Base-by-base conservation (phyloP, 1,140 invertebrate species). In the Anthonomus grandis region DNA sequence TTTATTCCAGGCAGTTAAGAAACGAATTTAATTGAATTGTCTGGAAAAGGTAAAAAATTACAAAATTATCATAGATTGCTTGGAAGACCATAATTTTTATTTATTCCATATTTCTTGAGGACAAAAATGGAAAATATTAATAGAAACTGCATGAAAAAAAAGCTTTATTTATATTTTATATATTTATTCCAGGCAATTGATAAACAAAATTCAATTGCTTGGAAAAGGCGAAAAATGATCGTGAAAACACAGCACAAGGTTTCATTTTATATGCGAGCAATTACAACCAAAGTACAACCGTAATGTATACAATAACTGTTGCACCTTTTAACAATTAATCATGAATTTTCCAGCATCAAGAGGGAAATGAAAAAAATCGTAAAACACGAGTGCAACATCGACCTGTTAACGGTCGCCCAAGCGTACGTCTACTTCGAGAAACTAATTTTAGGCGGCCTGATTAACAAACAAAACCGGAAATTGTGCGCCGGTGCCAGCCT, bases 391-490 rank as follows among this genome's bases (percentile, higher is more conserved):
- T 86, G 84, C 67, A 86, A 85, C 59, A 80, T 89, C 59, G 95
- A 98, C 77, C 76, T 96, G 34, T 76, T 97, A 55, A 95, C 91
- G 8, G 91, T 97, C 15, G 94, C 95, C 24, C 93, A 95, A 77
- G 89, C 94, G 0, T 97, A 97, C 74, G 95, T 98, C 21, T 97
- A 95, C 75, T 98, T 97, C 79, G 95, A 98, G 75, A 96, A 96
- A 70, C 78, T 98, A 4, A 95, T 97, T 68, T 76, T 98, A 31
- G 86, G 87, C 55, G 92, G 91, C 71, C 75, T 96, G 27, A 92
- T 98, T 12, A 96, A 93, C 64, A 98, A 98, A 76, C 86, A 90
- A 70, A 98, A 97, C 70, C 81, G 95, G 18, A 97, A 97, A 76
- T 77, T 96, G 24, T 96, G 93, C 75, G 94, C 95, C 38, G 95